Percentiles rank a stretch among this genome's conserved stretches.
phyloP scores from a whole-genome alignment of 2,888 invertebrate genomes.

The Apotomis turbidana region DNA sequence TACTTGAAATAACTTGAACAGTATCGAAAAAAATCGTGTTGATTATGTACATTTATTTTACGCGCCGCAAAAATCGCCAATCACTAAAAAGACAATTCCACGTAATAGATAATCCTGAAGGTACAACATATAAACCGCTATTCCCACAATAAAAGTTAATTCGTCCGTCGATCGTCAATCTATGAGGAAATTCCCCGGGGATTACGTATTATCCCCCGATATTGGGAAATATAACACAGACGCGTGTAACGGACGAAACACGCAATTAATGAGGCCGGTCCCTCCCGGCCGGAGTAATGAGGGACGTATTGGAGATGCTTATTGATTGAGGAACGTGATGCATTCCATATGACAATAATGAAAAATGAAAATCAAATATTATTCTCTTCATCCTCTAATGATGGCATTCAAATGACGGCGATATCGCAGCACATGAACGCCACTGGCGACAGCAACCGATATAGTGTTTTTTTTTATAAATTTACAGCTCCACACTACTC shows the following conservation, averaged over 20 bases:
- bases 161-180: constrained; percentile 21
- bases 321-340: constrained; percentile 29
- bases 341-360: constrained; percentile 11
- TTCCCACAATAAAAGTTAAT: constrained; percentile 12
- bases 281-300: constrained; percentile 26
- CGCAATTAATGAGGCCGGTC: constrained; percentile 26
- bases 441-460: too few relatives aligned
- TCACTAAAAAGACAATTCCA: too few relatives aligned
- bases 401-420: too few relatives aligned
- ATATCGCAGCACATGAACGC: too few relatives aligned
- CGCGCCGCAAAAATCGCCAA: too few relatives aligned
- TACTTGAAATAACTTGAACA: too few relatives aligned
- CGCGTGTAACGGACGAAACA: constrained; percentile 21
- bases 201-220: constrained; percentile 27
- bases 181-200: constrained; percentile 14
- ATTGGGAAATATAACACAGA: constrained; percentile 31
- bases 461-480: too few relatives aligned
- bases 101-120: too few relatives aligned
- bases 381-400: not conserved
- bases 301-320: constrained; percentile 17
- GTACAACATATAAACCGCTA: not conserved
- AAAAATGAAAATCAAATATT: not conserved
- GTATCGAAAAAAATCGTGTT: too few relatives aligned
- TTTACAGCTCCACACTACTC: too few relatives aligned
- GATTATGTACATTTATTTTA: too few relatives aligned